These are phyloP conservation scores for Pyrgus malvae DNA, from an alignment of 2,888 invertebrate genomes.

Conservation along the genomic window DNA sequence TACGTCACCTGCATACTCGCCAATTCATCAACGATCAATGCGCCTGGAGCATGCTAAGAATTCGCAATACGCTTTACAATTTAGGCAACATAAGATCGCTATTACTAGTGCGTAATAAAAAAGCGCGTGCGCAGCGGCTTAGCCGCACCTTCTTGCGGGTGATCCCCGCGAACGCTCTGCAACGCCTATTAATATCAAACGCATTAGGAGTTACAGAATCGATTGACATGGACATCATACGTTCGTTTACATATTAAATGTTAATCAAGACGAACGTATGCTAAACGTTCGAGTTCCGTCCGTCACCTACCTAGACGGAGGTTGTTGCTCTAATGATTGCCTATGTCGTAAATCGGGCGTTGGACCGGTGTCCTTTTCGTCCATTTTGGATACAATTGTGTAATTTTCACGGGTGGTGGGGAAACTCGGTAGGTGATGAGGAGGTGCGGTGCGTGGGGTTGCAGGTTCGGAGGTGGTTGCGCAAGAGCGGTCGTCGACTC, in stretches of 20 bases:
- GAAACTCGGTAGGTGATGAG: slow-evolving; percentile 39
- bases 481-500: slow-evolving; percentile 80
- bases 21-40: slow-evolving; percentile 47
- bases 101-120: neutral
- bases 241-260: slow-evolving; percentile 55
- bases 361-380: slow-evolving; percentile 73
- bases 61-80: slow-evolving; percentile 42
- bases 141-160: neutral
- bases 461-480: slow-evolving; percentile 72
- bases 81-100: slow-evolving; percentile 12
- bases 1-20: slow-evolving; percentile 39
- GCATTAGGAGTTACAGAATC: slow-evolving; percentile 23
- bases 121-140: neutral
- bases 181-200: slow-evolving; percentile 18
- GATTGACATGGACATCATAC: slow-evolving; percentile 29
- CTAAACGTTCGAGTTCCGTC: slow-evolving; percentile 47
- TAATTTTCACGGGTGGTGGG: slow-evolving; percentile 64
- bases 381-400: slow-evolving; percentile 76
- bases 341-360: slow-evolving; percentile 66
- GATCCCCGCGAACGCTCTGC: slow-evolving; percentile 13
- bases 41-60: slow-evolving; percentile 54
- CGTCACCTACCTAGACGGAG: slow-evolving; percentile 58
- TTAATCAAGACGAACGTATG: slow-evolving; percentile 49
- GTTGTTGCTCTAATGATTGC: slow-evolving; percentile 71
- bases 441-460: slow-evolving; percentile 63